A percentile compares a stretch with the other conserved stretches of the same genome.
Conservation (phyloP, 2,113 vertebrate genomes). For the Sterrhoptilus dennistouni region DNA sequence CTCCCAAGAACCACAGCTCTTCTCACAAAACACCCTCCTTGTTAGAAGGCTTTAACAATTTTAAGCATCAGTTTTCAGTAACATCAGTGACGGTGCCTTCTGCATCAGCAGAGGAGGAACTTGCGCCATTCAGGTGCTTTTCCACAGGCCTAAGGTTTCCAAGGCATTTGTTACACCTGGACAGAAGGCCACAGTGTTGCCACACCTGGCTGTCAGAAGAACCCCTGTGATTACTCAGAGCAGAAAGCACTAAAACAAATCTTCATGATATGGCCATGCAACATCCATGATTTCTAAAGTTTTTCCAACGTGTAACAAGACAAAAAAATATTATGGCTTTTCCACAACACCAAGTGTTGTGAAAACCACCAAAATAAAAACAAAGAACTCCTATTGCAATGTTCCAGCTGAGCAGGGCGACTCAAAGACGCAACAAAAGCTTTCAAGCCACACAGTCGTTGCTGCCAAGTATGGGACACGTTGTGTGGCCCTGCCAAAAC, state of each 20-base stretch:
- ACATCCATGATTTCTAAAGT: fast-evolving
- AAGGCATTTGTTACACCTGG: background rate
- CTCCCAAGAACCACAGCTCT: background rate
- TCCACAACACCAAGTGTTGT: background rate
- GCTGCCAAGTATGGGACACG: slow-evolving; percentile 39
- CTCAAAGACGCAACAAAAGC: background rate
- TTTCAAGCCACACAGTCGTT: background rate
- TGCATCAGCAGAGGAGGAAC: background rate
- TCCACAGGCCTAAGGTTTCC: background rate
- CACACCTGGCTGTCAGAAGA: background rate
- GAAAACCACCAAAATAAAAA: slow-evolving; percentile 11
- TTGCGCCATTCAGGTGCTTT: background rate
- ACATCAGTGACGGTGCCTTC: background rate
- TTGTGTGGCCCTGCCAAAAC: slow-evolving; percentile 25
- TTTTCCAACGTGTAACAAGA: background rate
- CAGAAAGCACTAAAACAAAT: background rate
- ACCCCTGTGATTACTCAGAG: background rate
- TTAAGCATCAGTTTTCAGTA: background rate
- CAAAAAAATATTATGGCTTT: background rate
- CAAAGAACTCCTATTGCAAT: background rate
- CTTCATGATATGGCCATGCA: fast-evolving
- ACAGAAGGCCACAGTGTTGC: background rate
- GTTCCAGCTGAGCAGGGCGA: slow-evolving; percentile 16
- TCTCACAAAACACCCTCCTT: background rate
- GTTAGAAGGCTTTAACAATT: background rate